Evolutionary conservation across 2,888 invertebrate genomes (phyloP).

Genomic region (Hartigia nigra): DNA sequence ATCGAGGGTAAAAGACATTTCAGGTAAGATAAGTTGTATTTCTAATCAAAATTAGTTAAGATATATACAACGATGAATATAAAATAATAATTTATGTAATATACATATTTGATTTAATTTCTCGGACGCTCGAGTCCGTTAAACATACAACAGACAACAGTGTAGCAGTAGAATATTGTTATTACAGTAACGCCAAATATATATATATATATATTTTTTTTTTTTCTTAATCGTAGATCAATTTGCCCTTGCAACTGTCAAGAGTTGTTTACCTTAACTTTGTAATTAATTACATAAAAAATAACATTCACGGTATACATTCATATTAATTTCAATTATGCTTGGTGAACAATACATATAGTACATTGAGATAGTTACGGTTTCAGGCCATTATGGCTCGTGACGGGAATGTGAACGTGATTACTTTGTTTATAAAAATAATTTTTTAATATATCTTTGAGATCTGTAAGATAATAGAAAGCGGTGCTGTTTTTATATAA

Average conservation of each 20-base stretch:
- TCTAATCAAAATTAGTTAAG: constrained; percentile 55
- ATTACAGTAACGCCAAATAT: constrained; percentile 62
- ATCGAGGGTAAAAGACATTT: constrained; percentile 10
- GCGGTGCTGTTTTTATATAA: constrained; percentile 18
- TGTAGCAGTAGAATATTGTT: constrained; percentile 63
- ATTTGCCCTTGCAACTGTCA: constrained; percentile 40
- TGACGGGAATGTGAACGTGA: constrained; percentile 56
- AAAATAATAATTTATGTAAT: constrained; percentile 64
- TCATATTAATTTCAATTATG: constrained; percentile 54
- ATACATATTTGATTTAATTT: constrained; percentile 61
- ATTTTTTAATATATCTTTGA: constrained; percentile 52
- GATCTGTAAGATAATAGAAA: constrained; percentile 50
- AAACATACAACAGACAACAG: constrained; percentile 63
- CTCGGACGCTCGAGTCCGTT: constrained; percentile 46
- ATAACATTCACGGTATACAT: constrained; percentile 59
- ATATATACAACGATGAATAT: constrained; percentile 62
- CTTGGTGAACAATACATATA: constrained; percentile 50
- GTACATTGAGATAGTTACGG: constrained; percentile 56
- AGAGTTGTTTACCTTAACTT: constrained; percentile 44
- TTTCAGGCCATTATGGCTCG: constrained; percentile 54
- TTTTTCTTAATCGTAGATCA: constrained; percentile 46
- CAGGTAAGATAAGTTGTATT: constrained; percentile 55
- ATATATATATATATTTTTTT: constrained; percentile 27
- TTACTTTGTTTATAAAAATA: constrained; percentile 52
- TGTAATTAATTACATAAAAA: constrained; percentile 55